Percentiles rank a stretch among this genome's conserved stretches.
These are phyloP conservation scores for Corvus hawaiiensis DNA, from an alignment of 2,113 vertebrate genomes.

Conservation along the genomic window DNA sequence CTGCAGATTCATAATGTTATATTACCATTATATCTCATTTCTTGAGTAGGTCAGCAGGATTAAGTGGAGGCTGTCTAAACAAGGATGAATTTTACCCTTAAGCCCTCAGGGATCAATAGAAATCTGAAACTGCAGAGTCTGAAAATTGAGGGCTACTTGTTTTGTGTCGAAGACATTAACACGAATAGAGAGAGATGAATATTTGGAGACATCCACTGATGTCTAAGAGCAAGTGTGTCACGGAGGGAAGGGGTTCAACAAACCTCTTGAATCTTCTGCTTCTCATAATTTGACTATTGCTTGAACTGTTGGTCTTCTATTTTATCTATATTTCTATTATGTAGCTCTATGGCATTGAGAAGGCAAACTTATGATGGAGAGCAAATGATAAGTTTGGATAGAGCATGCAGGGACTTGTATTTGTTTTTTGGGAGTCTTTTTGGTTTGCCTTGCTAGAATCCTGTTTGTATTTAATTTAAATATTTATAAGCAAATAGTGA, in stretches of 20 bases:
- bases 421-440: neutral
- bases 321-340: neutral
- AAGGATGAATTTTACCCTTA: neutral
- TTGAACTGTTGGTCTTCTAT: neutral
- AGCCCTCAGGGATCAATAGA: neutral
- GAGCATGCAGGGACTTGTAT: neutral
- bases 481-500: conserved; percentile 6
- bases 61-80: neutral
- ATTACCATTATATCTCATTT: neutral
- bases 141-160: neutral
- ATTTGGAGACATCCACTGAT: neutral
- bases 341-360: neutral
- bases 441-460: neutral
- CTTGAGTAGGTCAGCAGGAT: neutral
- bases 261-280: neutral
- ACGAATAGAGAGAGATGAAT: neutral
- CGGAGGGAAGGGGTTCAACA: neutral
- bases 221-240: neutral
- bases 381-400: neutral
- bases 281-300: neutral
- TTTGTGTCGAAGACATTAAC: neutral
- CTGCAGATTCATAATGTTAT: neutral
- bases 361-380: neutral
- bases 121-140: neutral
- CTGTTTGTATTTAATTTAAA: neutral